Evolutionary conservation across 1,140 invertebrate genomes (phyloP).

Genomic region (Phthorimaea operculella): DNA sequence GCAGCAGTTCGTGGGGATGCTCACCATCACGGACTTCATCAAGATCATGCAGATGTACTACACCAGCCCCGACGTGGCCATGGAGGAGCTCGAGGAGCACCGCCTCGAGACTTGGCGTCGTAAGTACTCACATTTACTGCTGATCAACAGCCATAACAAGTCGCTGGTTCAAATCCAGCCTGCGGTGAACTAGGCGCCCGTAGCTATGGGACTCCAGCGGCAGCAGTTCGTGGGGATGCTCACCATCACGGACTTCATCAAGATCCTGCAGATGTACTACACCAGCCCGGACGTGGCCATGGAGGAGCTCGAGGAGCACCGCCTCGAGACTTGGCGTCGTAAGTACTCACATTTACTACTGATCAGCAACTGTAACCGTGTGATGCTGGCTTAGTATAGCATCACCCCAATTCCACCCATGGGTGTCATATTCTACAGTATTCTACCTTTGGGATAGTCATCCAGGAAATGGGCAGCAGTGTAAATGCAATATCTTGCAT

Average conservation of each 20-base stretch:
- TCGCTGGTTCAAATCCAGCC: no score
- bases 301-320: constrained; percentile 98
- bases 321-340: constrained; percentile 95
- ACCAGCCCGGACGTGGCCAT: constrained; percentile 91
- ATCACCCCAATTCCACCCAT: no score
- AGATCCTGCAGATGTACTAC: constrained; percentile 98
- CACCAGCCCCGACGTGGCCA: constrained; percentile 88
- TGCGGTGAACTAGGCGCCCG: no score
- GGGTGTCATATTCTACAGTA: no score
- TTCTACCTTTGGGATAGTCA: no score
- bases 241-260: constrained; percentile 99
- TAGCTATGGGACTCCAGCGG: constrained; percentile 95
- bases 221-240: constrained; percentile 97
- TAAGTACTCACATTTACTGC: constrained; percentile 53
- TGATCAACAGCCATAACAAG: no score
- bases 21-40: constrained; percentile 99
- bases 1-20: constrained; percentile 96
- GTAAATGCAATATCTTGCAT: no score
- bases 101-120: constrained; percentile 95
- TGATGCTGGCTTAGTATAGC: no score
- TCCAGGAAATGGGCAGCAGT: no score
- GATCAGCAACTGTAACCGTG: no score
- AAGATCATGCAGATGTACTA: constrained; percentile 99
- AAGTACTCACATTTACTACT: constrained; percentile 35
- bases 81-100: constrained; percentile 98